Evolutionary conservation across 2,113 vertebrate species (phyloP).

Genomic region (Gopherus flavomarginatus): DNA sequence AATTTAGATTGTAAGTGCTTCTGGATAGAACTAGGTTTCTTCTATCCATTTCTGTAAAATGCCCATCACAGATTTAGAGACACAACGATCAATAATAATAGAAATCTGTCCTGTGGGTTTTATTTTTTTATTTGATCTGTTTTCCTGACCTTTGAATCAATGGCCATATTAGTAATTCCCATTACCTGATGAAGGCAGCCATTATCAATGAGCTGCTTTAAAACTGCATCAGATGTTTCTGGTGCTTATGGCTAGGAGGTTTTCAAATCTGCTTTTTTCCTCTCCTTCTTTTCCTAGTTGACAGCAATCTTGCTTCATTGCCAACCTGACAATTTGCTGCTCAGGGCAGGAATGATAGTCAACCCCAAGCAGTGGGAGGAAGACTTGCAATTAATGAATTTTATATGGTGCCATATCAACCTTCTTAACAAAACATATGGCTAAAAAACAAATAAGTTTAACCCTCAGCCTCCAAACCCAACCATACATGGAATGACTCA

Average conservation of each 20-base stretch:
- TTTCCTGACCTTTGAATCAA: conserved; percentile 1
- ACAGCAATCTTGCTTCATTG: neutral
- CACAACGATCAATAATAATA: neutral
- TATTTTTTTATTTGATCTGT: neutral
- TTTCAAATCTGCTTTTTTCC: neutral
- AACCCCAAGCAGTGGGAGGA: neutral
- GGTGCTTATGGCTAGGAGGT: neutral
- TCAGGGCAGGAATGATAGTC: conserved; percentile 3
- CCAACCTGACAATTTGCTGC: neutral
- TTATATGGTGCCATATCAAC: neutral
- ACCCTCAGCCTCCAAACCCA: neutral
- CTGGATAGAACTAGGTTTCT: neutral
- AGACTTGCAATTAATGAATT: neutral
- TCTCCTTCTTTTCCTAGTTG: neutral
- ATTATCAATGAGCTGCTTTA: neutral
- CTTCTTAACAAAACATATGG: neutral
- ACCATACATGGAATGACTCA: neutral
- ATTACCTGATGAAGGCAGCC: neutral
- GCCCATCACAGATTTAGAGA: neutral
- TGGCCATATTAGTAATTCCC: neutral
- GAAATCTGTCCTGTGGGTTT: neutral
- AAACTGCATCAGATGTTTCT: neutral
- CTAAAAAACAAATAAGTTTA: neutral
- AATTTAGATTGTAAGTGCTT: neutral
- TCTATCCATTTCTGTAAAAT: neutral